Percentiles rank a stretch among this genome's conserved stretches.
Evolutionary conservation across 2,888 invertebrate species (phyloP).

Genomic region (Cremastobaeus sp.): DNA sequence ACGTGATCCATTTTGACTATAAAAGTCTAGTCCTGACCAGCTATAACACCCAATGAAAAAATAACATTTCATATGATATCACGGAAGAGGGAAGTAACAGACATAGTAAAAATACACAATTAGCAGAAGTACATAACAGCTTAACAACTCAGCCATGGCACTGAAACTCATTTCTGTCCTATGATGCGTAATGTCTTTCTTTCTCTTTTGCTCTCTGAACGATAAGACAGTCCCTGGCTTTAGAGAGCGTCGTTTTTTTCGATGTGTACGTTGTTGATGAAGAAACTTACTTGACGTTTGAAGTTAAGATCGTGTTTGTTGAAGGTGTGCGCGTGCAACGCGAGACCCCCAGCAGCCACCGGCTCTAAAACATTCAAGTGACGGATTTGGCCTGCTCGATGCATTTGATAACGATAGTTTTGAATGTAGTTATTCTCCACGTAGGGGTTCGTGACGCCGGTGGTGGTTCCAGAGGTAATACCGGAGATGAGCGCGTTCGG

Average conservation of each 20-base stretch:
- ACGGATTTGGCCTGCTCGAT: constrained; percentile 66
- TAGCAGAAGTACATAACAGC: too few species aligned
- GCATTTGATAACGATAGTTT: constrained; percentile 65
- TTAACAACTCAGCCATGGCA: too few species aligned
- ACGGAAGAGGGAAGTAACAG: too few species aligned
- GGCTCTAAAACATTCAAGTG: constrained; percentile 76
- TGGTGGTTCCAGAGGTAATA: constrained; percentile 72
- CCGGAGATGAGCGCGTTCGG: constrained; percentile 70
- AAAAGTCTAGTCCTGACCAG: too few species aligned
- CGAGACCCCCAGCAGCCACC: constrained; percentile 74
- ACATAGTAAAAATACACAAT: too few species aligned
- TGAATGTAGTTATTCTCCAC: constrained; percentile 69
- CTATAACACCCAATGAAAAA: too few species aligned
- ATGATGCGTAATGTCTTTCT: constrained; percentile 6
- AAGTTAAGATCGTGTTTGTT: constrained; percentile 83
- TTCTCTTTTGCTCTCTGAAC: constrained; percentile 36
- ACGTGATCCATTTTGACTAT: too few species aligned
- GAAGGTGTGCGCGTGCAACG: constrained; percentile 80
- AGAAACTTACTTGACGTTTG: constrained; percentile 92
- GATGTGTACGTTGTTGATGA: constrained; percentile 88
- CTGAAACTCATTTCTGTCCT: too few species aligned
- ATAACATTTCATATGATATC: too few species aligned
- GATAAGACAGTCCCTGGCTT: constrained; percentile 19
- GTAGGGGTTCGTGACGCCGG: constrained; percentile 75
- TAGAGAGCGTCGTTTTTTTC: constrained; percentile 82